Percentiles rank a stretch among this genome's conserved stretches.
phyloP scores from a whole-genome alignment of 1,140 invertebrate genomes.

The Macrobrachium nipponense region DNA sequence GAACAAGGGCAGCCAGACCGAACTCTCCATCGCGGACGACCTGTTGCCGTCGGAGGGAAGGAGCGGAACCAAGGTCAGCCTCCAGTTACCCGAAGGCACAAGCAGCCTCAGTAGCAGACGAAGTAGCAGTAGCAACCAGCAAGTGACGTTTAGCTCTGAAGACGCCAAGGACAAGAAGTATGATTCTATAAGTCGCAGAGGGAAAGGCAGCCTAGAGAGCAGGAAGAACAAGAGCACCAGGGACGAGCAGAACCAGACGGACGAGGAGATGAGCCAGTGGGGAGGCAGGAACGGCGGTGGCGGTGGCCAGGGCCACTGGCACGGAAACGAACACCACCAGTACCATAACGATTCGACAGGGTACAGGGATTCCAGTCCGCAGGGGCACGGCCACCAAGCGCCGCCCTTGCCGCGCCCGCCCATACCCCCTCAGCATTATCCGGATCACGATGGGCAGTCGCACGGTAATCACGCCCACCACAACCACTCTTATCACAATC shows the following conservation, averaged over 20 bases:
- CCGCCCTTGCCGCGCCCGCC: slow-evolving; percentile 17
- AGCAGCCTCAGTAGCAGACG: slow-evolving; percentile 45
- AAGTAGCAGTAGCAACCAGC: slow-evolving; percentile 45
- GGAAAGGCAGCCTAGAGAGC: neutral
- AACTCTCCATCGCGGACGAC: slow-evolving; percentile 21
- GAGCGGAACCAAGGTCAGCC: neutral
- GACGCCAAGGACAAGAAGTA: slow-evolving; percentile 25
- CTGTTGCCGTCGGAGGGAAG: neutral
- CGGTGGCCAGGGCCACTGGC: slow-evolving; percentile 1
- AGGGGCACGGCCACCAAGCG: neutral
- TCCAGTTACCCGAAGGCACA: slow-evolving; percentile 25
- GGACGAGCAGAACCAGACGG: slow-evolving; percentile 18
- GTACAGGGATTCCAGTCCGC: neutral
- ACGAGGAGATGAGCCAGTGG: slow-evolving; percentile 19
- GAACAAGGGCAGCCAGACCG: slow-evolving; percentile 41
- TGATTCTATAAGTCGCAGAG: slow-evolving; percentile 20
- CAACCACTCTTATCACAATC: slow-evolving; percentile 10
- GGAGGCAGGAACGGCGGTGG: slow-evolving; percentile 5
- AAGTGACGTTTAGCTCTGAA: slow-evolving; percentile 36
- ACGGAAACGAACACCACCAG: neutral
- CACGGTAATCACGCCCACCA: slow-evolving; percentile 13
- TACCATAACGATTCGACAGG: too few species aligned
- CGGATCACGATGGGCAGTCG: slow-evolving; percentile 9
- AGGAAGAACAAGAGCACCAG: slow-evolving; percentile 4
- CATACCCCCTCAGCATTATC: slow-evolving; percentile 17